Evolutionary conservation across 1,140 invertebrate species (phyloP), one percentile per base, ranked within the genome.

Genomic region (Pachyrhynchus sulphureomaculatus): DNA sequence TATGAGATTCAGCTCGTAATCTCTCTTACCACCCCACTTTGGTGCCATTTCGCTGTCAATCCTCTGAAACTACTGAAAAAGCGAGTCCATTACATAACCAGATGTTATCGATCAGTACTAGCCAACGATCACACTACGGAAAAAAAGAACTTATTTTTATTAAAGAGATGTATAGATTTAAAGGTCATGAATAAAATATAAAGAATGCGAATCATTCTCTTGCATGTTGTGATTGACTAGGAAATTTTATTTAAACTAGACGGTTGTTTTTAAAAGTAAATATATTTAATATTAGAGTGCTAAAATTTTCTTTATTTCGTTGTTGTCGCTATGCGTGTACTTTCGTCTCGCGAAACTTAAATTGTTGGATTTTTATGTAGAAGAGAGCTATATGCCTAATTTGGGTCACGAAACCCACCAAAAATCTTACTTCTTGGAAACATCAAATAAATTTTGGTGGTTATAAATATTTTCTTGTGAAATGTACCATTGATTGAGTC

Each of bases 121-220:
- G 48, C 55, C 67, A 68, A 52, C 60, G 65, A 62, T 62, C 67
- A 67, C 42, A n/a, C n/a, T n/a, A n/a, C n/a, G n/a, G n/a, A n/a
- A 45, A 49, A 54, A 57, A 63, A 32, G 26, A 36, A 2, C 12
- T 18, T n/a, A n/a, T n/a, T 41, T 41, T 53, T 12, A 42, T 55
- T 42, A 20, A n/a, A 20, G 29, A 29, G 10, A 47, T 55, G 24
- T 15, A 4, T 33, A 34, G 10, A 49, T 9, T 32, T 13, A 10
- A 17, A 0, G 26, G 12, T 41, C 26, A 10, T 54, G 37, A 29
- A 32, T 32, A 26, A n/a, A n/a, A n/a, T n/a, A n/a, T n/a, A n/a
- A n/a, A n/a, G n/a, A n/a, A n/a, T n/a, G n/a, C n/a, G n/a, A n/a
- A n/a, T n/a, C n/a, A n/a, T n/a, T n/a, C n/a, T n/a, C n/a, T n/a